Evolutionary conservation across 2,888 invertebrate species (phyloP).

Genomic region (Leptinotarsa tumamoca): DNA sequence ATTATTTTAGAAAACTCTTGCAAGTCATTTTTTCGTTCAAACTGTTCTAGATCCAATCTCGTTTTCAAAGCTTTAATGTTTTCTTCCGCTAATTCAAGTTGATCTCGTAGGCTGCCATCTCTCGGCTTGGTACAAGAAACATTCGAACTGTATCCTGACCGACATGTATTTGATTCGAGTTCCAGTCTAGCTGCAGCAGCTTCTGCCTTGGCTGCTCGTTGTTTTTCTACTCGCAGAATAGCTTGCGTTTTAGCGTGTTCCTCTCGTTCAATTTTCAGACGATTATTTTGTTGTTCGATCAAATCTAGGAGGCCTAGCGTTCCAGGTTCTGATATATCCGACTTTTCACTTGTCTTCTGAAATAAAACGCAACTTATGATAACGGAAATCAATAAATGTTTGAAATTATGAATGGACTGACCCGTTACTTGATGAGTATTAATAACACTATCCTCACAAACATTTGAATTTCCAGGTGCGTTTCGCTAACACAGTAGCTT

Average conservation of each 20-base stretch:
- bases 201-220: slow-evolving; percentile 72
- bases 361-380: not conserved
- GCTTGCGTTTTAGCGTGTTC: slow-evolving; percentile 61
- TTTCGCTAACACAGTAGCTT: no score
- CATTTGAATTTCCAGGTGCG: no score
- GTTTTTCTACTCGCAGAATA: slow-evolving; percentile 66
- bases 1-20: slow-evolving; percentile 65
- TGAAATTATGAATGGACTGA: no score
- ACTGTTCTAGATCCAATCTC: slow-evolving; percentile 73
- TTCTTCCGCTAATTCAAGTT: slow-evolving; percentile 75
- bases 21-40: slow-evolving; percentile 74
- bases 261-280: slow-evolving; percentile 71
- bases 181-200: slow-evolving; percentile 69
- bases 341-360: not conserved
- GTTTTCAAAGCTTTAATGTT: slow-evolving; percentile 75
- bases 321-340: slow-evolving; percentile 9
- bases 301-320: slow-evolving; percentile 68
- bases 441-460: no score
- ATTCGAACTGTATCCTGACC: slow-evolving; percentile 39
- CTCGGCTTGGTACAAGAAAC: slow-evolving; percentile 24
- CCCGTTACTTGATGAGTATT: no score
- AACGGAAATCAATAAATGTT: no score
- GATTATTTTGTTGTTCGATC: slow-evolving; percentile 70
- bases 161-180: slow-evolving; percentile 64
- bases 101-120: slow-evolving; percentile 54